A percentile compares a stretch with the other conserved stretches of the same genome.
Evolutionary conservation across 2,888 invertebrate genomes (phyloP).

Genomic region (Conistra vaccinii): DNA sequence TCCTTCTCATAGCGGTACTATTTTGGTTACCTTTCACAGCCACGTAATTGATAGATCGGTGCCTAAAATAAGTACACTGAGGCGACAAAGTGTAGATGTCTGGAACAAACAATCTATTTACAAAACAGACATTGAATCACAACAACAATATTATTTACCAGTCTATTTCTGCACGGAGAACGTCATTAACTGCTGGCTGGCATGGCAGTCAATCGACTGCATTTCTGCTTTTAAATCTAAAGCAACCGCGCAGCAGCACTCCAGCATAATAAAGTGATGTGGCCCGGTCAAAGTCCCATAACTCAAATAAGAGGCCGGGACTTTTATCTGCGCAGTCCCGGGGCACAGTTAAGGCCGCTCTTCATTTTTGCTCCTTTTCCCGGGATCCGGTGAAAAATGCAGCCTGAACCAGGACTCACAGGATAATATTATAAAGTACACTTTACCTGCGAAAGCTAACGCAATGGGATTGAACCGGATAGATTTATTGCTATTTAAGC

Average conservation of each 20-base stretch:
- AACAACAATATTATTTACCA: neutral
- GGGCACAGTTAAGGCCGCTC: constrained; percentile 74
- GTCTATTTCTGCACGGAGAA: neutral
- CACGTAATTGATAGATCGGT: neutral
- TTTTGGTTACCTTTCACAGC: neutral
- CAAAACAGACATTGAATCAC: neutral
- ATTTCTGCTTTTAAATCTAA: constrained; percentile 48
- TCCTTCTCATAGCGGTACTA: neutral
- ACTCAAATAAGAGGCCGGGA: constrained; percentile 78
- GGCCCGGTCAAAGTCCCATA: constrained; percentile 73
- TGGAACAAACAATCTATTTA: neutral
- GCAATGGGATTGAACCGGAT: constrained; percentile 63
- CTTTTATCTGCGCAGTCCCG: constrained; percentile 79
- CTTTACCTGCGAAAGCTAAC: constrained; percentile 73
- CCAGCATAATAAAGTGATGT: constrained; percentile 66
- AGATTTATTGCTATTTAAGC: constrained; percentile 67
- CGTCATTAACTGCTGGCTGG: constrained; percentile 15
- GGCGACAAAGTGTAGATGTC: neutral
- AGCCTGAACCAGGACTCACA: constrained; percentile 68
- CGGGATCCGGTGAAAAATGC: constrained; percentile 78
- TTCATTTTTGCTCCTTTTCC: constrained; percentile 78
- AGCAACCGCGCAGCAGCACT: constrained; percentile 45
- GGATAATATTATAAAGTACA: constrained; percentile 78
- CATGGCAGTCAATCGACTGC: constrained; percentile 45
- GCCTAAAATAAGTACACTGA: neutral